phyloP scores from a whole-genome alignment of 2,888 invertebrate species.

The Eueremaeus valkanovi region DNA sequence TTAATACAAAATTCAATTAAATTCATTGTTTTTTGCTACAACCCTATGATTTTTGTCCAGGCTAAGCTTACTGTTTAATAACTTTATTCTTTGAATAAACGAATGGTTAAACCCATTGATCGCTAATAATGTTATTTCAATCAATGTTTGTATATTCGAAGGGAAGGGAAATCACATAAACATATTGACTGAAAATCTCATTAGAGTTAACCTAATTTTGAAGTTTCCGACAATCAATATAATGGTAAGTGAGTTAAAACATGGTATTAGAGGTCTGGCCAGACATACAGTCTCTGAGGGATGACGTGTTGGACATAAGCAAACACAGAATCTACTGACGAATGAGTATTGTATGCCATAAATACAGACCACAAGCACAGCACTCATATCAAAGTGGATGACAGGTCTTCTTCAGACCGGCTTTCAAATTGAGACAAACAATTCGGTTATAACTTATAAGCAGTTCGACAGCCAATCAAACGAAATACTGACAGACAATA shows the following conservation, averaged over 20 bases:
- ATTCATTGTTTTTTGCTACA: no score
- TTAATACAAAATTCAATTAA: no score
- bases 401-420: not conserved
- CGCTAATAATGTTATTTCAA: not conserved
- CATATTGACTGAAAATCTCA: not conserved
- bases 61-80: no score
- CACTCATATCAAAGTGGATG: not conserved
- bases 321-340: not conserved
- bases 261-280: not conserved
- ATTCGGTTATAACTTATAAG: slow-evolving; percentile 5
- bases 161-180: not conserved
- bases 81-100: no score
- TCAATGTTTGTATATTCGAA: not conserved
- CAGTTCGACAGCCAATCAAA: not conserved
- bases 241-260: not conserved
- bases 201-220: not conserved
- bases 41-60: no score
- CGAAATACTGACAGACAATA: not conserved
- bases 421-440: slow-evolving; percentile 1
- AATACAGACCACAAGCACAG: slow-evolving; percentile 1
- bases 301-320: not conserved
- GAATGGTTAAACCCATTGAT: no score
- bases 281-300: not conserved
- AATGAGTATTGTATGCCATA: slow-evolving; percentile 2
- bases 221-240: slow-evolving; percentile 1